Evolutionary conservation across 1,140 invertebrate genomes (phyloP).

Genomic region (Meloidogyne exigua): DNA sequence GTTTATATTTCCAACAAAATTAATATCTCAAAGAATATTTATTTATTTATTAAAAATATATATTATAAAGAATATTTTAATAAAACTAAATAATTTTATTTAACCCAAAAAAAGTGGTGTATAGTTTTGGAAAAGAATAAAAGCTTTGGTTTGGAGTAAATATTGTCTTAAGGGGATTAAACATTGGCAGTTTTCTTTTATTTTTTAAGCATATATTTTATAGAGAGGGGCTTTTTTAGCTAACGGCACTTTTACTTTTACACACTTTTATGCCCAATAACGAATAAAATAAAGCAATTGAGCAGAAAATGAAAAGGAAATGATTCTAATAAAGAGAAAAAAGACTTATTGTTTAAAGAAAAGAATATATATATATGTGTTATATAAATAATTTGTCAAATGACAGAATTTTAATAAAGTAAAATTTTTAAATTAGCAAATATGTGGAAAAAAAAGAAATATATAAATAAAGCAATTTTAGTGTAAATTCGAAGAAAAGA

Average conservation of each 20-base stretch:
- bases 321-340: not conserved
- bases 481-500: not conserved
- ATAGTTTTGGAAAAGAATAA: not conserved
- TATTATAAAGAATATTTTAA: too few species aligned
- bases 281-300: constrained; percentile 5
- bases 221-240: not conserved
- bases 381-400: not conserved
- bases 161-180: not conserved
- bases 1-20: too few species aligned
- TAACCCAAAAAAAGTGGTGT: not conserved
- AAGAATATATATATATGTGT: too few species aligned
- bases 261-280: not conserved
- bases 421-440: not conserved
- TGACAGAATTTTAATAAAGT: not conserved
- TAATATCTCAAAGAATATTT: too few species aligned
- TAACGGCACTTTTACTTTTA: not conserved
- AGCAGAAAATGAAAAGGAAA: constrained; percentile 1
- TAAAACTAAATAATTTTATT: not conserved
- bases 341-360: not conserved
- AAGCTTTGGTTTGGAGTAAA: not conserved
- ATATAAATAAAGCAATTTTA: constrained; percentile 4
- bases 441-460: not conserved
- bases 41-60: too few species aligned
- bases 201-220: not conserved
- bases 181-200: not conserved